phyloP scores from a whole-genome alignment of 2,888 invertebrate genomes.

The Lagria hirta region DNA sequence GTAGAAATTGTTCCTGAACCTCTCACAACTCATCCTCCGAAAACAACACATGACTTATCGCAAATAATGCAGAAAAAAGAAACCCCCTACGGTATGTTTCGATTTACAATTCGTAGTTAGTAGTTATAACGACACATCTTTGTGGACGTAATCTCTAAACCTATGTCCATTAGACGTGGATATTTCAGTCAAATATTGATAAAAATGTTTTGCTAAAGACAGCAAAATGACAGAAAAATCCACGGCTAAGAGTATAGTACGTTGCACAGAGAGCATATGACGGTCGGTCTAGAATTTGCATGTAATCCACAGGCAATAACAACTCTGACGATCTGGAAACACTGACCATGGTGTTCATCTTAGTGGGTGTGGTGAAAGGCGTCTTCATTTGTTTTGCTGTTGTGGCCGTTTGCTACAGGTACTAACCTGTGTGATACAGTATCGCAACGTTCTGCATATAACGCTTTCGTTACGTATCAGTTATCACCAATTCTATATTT shows the following conservation, averaged over 20 bases:
- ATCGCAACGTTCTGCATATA: slow-evolving; percentile 51
- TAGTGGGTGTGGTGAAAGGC: slow-evolving; percentile 88
- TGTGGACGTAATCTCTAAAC: slow-evolving; percentile 23
- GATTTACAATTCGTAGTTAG: too few species aligned
- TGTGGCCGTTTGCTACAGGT: slow-evolving; percentile 96
- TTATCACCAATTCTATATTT: slow-evolving; percentile 26
- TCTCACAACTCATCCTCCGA: slow-evolving; percentile 62
- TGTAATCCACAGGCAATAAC: slow-evolving; percentile 66
- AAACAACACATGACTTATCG: slow-evolving; percentile 46
- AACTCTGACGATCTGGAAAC: slow-evolving; percentile 84
- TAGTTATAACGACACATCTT: too few species aligned
- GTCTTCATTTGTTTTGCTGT: slow-evolving; percentile 96
- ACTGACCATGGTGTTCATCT: slow-evolving; percentile 87
- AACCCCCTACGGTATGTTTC: slow-evolving; percentile 91
- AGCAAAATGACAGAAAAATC: too few species aligned
- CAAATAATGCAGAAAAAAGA: slow-evolving; percentile 82
- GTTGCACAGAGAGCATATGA: slow-evolving; percentile 41
- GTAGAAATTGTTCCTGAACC: slow-evolving; percentile 66
- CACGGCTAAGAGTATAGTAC: slow-evolving; percentile 15
- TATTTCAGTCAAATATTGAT: too few species aligned
- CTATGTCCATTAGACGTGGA: too few species aligned
- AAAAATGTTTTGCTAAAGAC: too few species aligned
- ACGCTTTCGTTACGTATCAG: slow-evolving; percentile 42
- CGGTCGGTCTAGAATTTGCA: slow-evolving; percentile 26
- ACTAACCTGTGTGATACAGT: slow-evolving; percentile 45